Evolutionary conservation across 2,113 vertebrate genomes (phyloP).

Genomic region (Poicephalus meyeri): DNA sequence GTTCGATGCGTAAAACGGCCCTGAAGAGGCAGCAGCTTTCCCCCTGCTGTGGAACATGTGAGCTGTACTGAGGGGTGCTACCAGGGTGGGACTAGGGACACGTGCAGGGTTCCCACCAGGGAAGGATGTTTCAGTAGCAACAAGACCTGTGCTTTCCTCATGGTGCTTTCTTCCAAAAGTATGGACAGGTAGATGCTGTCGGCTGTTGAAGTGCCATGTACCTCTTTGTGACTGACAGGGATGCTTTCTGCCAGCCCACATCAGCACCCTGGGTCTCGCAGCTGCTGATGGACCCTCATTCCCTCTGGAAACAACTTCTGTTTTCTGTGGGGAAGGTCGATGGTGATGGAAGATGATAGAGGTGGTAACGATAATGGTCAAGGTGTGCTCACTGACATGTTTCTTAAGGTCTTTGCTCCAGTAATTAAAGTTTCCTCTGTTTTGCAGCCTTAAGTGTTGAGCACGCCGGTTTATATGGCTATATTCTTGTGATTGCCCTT

Average conservation of each 20-base stretch:
- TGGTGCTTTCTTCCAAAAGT: background rate
- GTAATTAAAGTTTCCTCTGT: background rate
- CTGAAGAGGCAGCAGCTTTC: background rate
- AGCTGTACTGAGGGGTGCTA: background rate
- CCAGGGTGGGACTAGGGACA: fast-evolving
- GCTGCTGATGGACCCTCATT: background rate
- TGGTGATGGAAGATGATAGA: background rate
- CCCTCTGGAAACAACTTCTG: background rate
- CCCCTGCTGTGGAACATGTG: fast-evolving
- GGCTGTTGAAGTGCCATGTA: fast-evolving
- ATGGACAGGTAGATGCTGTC: fast-evolving
- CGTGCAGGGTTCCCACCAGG: background rate
- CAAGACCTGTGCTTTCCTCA: background rate
- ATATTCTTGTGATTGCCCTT: fast-evolving
- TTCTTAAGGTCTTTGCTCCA: background rate
- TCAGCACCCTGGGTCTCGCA: background rate
- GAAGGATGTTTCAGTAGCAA: background rate
- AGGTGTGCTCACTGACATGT: fast-evolving
- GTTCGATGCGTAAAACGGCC: background rate
- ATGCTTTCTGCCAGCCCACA: fast-evolving
- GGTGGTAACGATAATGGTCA: background rate
- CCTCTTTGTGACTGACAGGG: background rate
- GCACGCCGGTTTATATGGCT: background rate
- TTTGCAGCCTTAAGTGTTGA: background rate
- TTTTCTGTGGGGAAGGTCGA: background rate